Conservation (phyloP, 2,888 invertebrate species). For the Drosophila macrospina region DNA sequence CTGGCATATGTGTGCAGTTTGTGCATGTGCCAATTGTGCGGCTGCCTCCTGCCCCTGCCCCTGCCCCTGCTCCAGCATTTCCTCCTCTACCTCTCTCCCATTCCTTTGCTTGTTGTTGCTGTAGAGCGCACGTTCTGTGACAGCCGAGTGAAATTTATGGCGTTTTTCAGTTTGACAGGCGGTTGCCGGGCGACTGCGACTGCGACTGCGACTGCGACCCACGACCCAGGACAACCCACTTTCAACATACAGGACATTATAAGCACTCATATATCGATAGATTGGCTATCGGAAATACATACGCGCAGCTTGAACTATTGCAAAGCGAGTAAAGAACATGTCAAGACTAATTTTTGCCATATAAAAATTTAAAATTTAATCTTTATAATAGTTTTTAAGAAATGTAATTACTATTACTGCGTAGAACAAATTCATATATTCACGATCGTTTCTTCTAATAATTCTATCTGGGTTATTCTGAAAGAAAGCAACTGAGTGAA, state of each 20-base stretch:
- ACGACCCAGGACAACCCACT: constrained; percentile 65
- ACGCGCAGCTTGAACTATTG: background rate
- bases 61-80: constrained; percentile 29
- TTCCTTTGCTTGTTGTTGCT: constrained; percentile 21
- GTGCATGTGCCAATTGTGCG: constrained; percentile 72
- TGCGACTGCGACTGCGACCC: constrained; percentile 51
- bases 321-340: background rate
- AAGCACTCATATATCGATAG: constrained; percentile 18
- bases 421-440: no score
- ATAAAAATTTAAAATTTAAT: no score
- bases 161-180: constrained; percentile 81
- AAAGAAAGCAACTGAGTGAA: no score
- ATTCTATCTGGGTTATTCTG: no score
- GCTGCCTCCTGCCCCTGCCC: constrained; percentile 26
- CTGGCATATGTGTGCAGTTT: constrained; percentile 73
- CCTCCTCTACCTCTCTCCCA: constrained; percentile 38
- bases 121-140: constrained; percentile 54
- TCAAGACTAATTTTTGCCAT: background rate
- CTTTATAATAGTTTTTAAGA: no score
- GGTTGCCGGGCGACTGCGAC: constrained; percentile 33
- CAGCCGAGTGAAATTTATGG: constrained; percentile 78
- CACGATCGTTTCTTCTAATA: no score
- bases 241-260: constrained; percentile 18
- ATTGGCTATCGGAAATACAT: constrained; percentile 7
- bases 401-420: no score